phyloP scores from a whole-genome alignment of 2,888 invertebrate species.

The Gonocerus acuteangulatus region DNA sequence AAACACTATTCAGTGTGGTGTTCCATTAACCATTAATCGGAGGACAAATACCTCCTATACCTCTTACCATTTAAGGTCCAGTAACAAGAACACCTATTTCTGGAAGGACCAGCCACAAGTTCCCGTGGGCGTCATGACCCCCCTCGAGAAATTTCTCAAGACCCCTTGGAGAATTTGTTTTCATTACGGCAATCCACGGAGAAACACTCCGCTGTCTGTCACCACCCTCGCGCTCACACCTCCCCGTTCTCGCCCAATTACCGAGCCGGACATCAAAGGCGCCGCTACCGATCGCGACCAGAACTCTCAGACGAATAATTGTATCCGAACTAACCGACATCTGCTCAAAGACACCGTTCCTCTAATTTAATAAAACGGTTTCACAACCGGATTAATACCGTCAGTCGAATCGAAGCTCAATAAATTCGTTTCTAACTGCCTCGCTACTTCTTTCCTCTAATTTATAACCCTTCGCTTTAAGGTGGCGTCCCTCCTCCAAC shows the following conservation, averaged over 20 bases:
- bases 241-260: background rate
- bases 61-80: too few relatives aligned
- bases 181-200: too few relatives aligned
- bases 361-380: constrained; percentile 24
- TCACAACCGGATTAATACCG: constrained; percentile 18
- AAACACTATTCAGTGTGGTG: too few relatives aligned
- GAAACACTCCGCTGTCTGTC: too few relatives aligned
- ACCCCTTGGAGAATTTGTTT: background rate
- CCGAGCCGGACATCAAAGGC: background rate
- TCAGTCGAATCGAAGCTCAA: background rate
- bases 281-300: background rate
- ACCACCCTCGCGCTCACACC: background rate
- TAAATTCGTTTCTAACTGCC: constrained; percentile 15
- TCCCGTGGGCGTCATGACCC: background rate
- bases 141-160: background rate
- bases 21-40: too few relatives aligned
- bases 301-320: background rate
- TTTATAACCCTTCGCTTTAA: constrained; percentile 9
- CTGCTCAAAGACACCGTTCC: background rate
- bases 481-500: background rate
- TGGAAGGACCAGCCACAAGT: too few relatives aligned
- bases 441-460: constrained; percentile 1
- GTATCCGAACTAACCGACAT: background rate
- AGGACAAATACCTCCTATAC: too few relatives aligned
- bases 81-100: too few relatives aligned